phyloP scores from a whole-genome alignment of 2,797 vertebrate genomes.

The Lindbergichthys nudifrons region DNA sequence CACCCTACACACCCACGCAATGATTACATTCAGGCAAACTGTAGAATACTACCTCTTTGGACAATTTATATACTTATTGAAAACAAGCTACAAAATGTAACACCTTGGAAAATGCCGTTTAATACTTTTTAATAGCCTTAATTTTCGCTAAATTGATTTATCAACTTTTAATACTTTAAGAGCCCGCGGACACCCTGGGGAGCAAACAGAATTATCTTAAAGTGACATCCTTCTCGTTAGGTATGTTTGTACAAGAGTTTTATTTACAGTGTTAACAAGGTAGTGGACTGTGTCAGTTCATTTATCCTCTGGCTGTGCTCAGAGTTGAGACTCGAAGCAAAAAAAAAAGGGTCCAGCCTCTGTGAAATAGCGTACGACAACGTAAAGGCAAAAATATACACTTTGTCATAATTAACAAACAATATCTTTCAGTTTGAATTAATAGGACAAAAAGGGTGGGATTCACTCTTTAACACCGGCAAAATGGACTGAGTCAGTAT shows the following conservation, averaged over 20 bases:
- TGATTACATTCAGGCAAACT: too few relatives aligned
- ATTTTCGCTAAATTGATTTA: too few relatives aligned
- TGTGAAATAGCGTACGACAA: conserved; percentile 63
- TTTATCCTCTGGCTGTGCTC: conserved; percentile 64
- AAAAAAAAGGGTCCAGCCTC: conserved; percentile 82
- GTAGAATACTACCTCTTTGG: too few relatives aligned
- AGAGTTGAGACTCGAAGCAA: conserved; percentile 65
- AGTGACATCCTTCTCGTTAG: conserved; percentile 35
- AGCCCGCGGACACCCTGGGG: background rate
- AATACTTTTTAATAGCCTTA: too few relatives aligned
- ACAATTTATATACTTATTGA: too few relatives aligned
- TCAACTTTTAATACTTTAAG: too few relatives aligned
- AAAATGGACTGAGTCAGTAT: conserved; percentile 66
- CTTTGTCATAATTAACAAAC: conserved; percentile 64
- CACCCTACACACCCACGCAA: too few relatives aligned
- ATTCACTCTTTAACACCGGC: conserved; percentile 58
- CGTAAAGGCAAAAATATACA: conserved; percentile 68
- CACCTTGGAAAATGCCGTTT: too few relatives aligned
- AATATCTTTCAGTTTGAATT: conserved; percentile 60
- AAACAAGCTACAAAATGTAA: too few relatives aligned
- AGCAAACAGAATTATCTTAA: conserved; percentile 19
- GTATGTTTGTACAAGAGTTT: conserved; percentile 79
- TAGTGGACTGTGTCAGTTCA: conserved; percentile 51
- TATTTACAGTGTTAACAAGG: conserved; percentile 83
- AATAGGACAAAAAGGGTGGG: conserved; percentile 41